Evolutionary conservation across 2,888 invertebrate genomes (phyloP), one percentile per base, ranked within the genome.

Genomic region (Cordilura impudica): DNA sequence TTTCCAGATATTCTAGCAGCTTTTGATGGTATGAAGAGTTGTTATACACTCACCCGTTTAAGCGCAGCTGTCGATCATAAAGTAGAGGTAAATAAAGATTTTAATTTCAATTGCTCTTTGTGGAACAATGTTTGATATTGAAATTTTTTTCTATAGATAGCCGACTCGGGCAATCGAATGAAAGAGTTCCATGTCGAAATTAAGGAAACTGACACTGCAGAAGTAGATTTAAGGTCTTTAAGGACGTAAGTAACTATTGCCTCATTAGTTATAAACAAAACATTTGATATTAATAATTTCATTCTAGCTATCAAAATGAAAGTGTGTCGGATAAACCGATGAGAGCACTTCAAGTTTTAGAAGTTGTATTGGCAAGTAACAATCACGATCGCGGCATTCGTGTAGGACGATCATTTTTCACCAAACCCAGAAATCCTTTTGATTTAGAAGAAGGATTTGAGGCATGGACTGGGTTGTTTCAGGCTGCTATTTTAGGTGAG

Each of bases 401-500:
- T 4, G 86, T 83, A 2, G 89, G 89, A 0, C 92, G 96, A 8
- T 96, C 96, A 12, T 96, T 95, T 87, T 98, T 95, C 89, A 93
- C 92, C 26, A 90, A 90, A 2, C 92, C 92, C 0, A 14, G 49
- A 0, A 49, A 47, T n/a, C 73, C 76, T n/a, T 56, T 63, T 26
- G 91, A 91, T 85, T 91, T 99, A 8, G 93, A 94, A 0, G 94
- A 93, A 56, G 97, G 98, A 0, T 91, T 96, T 84, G 96, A 98
- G 88, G 93, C 98, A 86, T 98, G 98, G 95, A 93, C 95, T 75
- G 99, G 99, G 4, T 93, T 97, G 0, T 99, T 96, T 90, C 98
- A 98, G 89, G 95, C 96, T 7, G 96, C 97, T 0, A 93, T 97
- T 81, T 93, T 98, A 65, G 97, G 97, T 10, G 95, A 96, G 92